These are phyloP conservation scores for Propithecus coquereli DNA, from an alignment of 2,113 vertebrate species.

Conservation along the genomic window DNA sequence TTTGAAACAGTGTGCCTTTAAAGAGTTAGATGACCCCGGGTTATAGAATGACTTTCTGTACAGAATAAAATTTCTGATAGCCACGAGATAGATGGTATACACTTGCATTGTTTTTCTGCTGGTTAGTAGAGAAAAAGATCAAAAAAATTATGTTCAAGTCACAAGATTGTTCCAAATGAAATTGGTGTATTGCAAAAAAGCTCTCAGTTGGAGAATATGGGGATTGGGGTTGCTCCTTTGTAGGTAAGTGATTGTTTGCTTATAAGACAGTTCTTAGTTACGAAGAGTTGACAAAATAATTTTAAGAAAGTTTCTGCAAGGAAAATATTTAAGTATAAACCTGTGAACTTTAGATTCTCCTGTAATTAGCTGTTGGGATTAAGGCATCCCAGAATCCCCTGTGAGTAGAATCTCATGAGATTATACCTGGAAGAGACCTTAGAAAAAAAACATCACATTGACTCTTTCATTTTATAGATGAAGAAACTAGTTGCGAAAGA, in stretches of 20 bases:
- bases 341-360: not conserved
- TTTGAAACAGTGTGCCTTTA: not conserved
- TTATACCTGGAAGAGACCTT: not conserved
- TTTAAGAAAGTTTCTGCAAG: not conserved
- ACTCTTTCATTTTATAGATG: not conserved
- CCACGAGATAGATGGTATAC: not conserved
- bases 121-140: not conserved
- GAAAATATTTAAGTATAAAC: not conserved
- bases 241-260: not conserved
- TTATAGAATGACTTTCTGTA: not conserved
- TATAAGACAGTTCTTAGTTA: not conserved
- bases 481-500: not conserved
- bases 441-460: not conserved
- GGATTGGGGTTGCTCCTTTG: not conserved
- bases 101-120: not conserved
- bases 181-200: not conserved
- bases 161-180: not conserved
- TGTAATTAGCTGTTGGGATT: not conserved
- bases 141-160: not conserved
- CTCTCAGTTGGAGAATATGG: rapidly evolving
- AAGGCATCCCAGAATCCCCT: not conserved
- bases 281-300: not conserved
- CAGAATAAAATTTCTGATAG: not conserved
- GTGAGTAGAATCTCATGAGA: not conserved
- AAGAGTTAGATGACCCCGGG: not conserved